These are phyloP conservation scores for Plotosus lineatus DNA, from an alignment of 2,113 vertebrate genomes.

Conservation along the genomic window DNA sequence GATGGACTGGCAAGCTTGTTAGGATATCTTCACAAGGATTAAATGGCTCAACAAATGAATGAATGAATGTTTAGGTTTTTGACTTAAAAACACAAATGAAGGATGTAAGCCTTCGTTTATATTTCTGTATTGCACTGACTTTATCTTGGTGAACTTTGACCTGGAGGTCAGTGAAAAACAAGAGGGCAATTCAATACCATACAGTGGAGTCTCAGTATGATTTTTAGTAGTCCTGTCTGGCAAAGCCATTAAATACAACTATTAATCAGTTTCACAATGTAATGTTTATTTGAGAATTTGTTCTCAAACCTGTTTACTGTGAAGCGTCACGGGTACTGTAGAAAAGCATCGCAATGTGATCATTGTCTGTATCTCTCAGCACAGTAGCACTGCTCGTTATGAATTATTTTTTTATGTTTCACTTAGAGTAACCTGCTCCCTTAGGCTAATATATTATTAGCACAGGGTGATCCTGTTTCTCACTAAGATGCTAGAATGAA, in stretches of 20 bases:
- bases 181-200: background rate
- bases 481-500: constrained; percentile 20
- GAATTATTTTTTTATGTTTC: constrained; percentile 12
- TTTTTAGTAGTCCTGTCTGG: background rate
- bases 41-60: no score
- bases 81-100: no score
- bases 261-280: background rate
- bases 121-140: background rate
- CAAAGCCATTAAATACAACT: background rate
- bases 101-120: background rate
- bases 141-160: background rate
- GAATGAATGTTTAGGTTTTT: no score
- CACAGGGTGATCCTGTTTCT: background rate
- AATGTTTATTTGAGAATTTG: background rate
- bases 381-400: constrained; percentile 1
- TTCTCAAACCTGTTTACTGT: background rate
- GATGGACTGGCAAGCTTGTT: no score
- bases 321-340: background rate
- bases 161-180: background rate
- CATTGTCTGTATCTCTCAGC: background rate
- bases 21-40: no score
- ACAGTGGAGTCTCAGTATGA: background rate
- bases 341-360: background rate
- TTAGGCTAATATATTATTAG: background rate
- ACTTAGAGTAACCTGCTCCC: background rate